Conservation (phyloP, 2,888 invertebrate genomes). For the Globia sparganii region DNA sequence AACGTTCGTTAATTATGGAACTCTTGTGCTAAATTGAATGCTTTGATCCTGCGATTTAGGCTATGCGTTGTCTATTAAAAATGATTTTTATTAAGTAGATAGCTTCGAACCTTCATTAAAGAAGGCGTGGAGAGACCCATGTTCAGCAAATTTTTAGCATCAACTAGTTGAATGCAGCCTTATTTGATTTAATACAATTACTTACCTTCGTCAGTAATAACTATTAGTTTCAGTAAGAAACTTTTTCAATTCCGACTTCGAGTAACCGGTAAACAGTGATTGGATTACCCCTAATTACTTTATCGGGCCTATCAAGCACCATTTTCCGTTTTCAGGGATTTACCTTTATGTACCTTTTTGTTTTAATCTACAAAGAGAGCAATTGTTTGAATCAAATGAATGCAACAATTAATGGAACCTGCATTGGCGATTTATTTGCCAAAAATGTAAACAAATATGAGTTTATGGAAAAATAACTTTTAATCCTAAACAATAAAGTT, state of each 20-base stretch:
- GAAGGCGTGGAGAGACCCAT: too few species aligned
- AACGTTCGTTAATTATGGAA: neutral
- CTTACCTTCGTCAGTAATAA: conserved; percentile 1
- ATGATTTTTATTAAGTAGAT: neutral
- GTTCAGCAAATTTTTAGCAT: neutral
- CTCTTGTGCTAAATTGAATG: neutral
- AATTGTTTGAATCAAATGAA: conserved; percentile 4
- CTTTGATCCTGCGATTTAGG: neutral
- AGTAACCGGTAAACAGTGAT: conserved; percentile 26
- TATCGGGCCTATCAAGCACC: conserved; percentile 36
- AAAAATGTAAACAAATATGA: too few species aligned
- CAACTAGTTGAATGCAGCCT: conserved; percentile 14
- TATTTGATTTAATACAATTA: conserved; percentile 25
- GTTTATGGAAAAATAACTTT: too few species aligned
- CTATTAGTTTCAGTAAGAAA: conserved; percentile 24
- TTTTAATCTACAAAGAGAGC: neutral
- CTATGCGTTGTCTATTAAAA: too few species aligned
- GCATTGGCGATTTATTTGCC: too few species aligned
- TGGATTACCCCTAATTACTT: conserved; percentile 52
- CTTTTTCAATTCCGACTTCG: conserved; percentile 31
- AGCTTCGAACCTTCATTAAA: neutral
- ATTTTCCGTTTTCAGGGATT: conserved; percentile 37
- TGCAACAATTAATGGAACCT: neutral
- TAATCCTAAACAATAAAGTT: too few species aligned
- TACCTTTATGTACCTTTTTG: neutral